phyloP scores from a whole-genome alignment of 2,888 invertebrate species.

The Plemyria rubiginata region DNA sequence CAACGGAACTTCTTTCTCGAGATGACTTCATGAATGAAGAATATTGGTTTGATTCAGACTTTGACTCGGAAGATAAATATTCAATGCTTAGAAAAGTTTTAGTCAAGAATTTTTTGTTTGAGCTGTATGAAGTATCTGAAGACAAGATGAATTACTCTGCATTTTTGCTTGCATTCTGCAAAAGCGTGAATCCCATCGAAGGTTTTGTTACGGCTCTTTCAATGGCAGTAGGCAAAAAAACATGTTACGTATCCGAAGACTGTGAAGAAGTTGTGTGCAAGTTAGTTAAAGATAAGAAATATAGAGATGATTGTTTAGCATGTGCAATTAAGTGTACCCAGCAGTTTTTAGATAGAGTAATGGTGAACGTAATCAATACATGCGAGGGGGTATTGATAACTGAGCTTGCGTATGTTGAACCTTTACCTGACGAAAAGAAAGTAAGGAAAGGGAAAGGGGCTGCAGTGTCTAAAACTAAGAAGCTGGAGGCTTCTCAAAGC shows the following conservation, averaged over 20 bases:
- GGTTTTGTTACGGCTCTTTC: constrained; percentile 86
- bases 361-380: constrained; percentile 60
- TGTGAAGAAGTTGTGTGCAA: constrained; percentile 79
- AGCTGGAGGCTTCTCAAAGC: constrained; percentile 58
- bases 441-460: constrained; percentile 58
- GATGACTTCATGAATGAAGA: constrained; percentile 60
- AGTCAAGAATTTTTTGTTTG: constrained; percentile 84
- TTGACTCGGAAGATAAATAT: constrained; percentile 53
- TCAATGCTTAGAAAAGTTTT: constrained; percentile 61
- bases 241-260: constrained; percentile 74
- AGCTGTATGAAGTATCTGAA: constrained; percentile 78
- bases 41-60: constrained; percentile 74
- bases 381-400: constrained; percentile 69
- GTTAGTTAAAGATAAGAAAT: constrained; percentile 66
- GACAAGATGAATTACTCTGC: constrained; percentile 86
- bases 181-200: constrained; percentile 77
- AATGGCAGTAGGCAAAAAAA: constrained; percentile 81
- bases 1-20: constrained; percentile 66
- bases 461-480: constrained; percentile 48
- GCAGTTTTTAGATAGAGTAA: constrained; percentile 61
- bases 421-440: constrained; percentile 58
- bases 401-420: constrained; percentile 63
- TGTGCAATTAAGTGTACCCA: constrained; percentile 66
- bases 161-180: constrained; percentile 86
- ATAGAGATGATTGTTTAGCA: constrained; percentile 66